Evolutionary conservation across 2,888 invertebrate species (phyloP), one percentile per base, ranked within the genome.

Genomic region (Lasioglossum leucozonium): DNA sequence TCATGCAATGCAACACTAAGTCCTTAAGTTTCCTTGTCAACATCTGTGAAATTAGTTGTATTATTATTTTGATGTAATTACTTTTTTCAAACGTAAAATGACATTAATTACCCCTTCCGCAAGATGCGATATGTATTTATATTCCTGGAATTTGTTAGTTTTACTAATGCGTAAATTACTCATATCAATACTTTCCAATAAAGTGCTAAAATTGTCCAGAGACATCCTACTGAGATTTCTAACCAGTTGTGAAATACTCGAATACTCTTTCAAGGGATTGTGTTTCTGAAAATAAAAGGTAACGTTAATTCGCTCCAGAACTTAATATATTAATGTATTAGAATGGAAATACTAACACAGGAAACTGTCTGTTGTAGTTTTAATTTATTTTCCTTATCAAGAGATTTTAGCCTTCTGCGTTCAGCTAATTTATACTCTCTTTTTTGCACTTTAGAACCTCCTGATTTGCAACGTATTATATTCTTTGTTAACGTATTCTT

Each of bases 391-490:
- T 0, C 6, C 42, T 6, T 0, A 11, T 44, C 2, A 0, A 84
- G 34, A 0, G 40, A 40, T 0, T 8, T 4, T 2, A 78, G 8
- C 22, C 85, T 80, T 18, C 6, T n/a, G 1, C 55, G 62, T 51
- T 87, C 84, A 0, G 40, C 22, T 8, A 58, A 11, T 72, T 16
- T 82, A 26, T 47, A 80, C 1, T 42, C 0, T 22, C 37, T 84
- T 42, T 4, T 87, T 34, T 71, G 0, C 2, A 47, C 5, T 22
- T 76, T 84, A 16, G 87, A 1, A 18, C 34, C 37, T 13, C 73
- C 58, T 16, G 37, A 6, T 18, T 78, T n/a, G 34, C 40, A 67
- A n/a, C 82, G 72, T 69, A 80, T 77, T 5, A 87, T 71, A 5
- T 71, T 26, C 42, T 22, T 84, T 0, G 13, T 65, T 30, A 78